These are phyloP conservation scores for Drosophila tsacasi DNA, from an alignment of 1,140 invertebrate species.

Conservation along the genomic window DNA sequence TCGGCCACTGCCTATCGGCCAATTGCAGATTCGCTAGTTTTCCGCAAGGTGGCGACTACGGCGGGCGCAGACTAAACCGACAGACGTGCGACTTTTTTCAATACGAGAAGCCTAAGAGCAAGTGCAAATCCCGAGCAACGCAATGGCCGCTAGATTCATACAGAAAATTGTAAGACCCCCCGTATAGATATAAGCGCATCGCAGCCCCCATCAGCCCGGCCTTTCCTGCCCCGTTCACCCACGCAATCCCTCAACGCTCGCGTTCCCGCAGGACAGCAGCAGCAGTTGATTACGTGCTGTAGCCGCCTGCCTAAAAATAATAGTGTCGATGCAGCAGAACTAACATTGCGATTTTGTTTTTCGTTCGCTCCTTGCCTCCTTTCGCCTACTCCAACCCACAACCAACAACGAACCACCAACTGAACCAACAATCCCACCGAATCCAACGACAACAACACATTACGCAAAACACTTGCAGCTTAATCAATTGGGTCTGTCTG, in stretches of 20 bases:
- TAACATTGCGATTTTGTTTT: slow-evolving; percentile 70
- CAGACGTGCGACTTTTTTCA: slow-evolving; percentile 70
- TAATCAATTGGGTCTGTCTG: slow-evolving; percentile 76
- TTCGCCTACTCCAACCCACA: slow-evolving; percentile 20
- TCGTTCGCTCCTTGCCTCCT: slow-evolving; percentile 19
- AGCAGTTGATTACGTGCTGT: slow-evolving; percentile 67
- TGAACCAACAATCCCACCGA: slow-evolving; percentile 16
- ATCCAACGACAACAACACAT: slow-evolving; percentile 60
- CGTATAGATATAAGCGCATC: slow-evolving; percentile 31
- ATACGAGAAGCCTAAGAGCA: slow-evolving; percentile 57
- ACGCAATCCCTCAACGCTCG: neutral
- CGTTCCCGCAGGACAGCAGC: slow-evolving; percentile 25
- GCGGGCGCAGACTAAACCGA: slow-evolving; percentile 66
- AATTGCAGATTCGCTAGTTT: slow-evolving; percentile 59
- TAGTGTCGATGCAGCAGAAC: slow-evolving; percentile 33
- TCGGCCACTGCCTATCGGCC: slow-evolving; percentile 19
- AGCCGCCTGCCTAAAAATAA: slow-evolving; percentile 29
- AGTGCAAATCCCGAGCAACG: slow-evolving; percentile 66
- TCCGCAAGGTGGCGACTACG: slow-evolving; percentile 78
- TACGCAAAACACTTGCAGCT: slow-evolving; percentile 78
- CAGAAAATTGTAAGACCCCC: slow-evolving; percentile 81
- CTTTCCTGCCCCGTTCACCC: neutral
- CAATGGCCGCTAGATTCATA: slow-evolving; percentile 85
- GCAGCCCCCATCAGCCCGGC: slow-evolving; percentile 1
- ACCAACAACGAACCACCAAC: slow-evolving; percentile 28